Base-by-base conservation (phyloP, 2,113 vertebrate genomes). In the Dascyllus trimaculatus region DNA sequence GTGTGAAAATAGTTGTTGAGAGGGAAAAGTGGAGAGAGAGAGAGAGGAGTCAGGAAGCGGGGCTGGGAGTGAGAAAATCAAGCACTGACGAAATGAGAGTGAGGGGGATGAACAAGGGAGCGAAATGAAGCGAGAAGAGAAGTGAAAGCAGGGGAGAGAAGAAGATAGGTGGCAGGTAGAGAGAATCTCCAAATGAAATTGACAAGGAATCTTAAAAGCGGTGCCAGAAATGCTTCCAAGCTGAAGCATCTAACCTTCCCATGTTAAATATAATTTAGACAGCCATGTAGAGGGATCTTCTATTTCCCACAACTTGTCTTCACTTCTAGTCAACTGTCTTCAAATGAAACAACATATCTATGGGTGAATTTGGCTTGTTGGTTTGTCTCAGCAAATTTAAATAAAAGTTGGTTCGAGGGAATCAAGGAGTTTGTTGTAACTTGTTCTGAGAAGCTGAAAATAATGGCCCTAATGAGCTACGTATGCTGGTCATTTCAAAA, bases 1-100 rank as follows among this genome's bases (percentile, higher is more conserved):
- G 73, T 84, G 82, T 76, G 79, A 88, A 87, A 87, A 75, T 65
- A 81, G 83, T 56, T 69, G 78, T 65, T 59, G 80, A 86, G 81
- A 80, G 32, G 32, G 82, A 66, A 79, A 74, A 71, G 73, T 35
- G 53, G 69, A 66, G 68, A 35, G 49, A 56, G 58, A 71, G 81
- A 71, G 49, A 56, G 58, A 71, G 81, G 68, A 32, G 80, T 51
- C 57, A 65, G 78, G 51, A 81, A 66, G 45, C 25, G 75, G 59
- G 62, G 73, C 53, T 49, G 82, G 52, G 58, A 85, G 72, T 71
- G 80, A 77, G 62, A 77, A 35, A 81, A 89, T 84, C 72, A 81
- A 71, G 76, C 76, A 45, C 51, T 77, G 79, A 80, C 69, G 56
- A 86, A 88, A 86, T 79, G 72, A 89, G 84, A 74, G 63, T 49